Conservation (phyloP, 2,888 invertebrate species). For the Teleiodes luculella region DNA sequence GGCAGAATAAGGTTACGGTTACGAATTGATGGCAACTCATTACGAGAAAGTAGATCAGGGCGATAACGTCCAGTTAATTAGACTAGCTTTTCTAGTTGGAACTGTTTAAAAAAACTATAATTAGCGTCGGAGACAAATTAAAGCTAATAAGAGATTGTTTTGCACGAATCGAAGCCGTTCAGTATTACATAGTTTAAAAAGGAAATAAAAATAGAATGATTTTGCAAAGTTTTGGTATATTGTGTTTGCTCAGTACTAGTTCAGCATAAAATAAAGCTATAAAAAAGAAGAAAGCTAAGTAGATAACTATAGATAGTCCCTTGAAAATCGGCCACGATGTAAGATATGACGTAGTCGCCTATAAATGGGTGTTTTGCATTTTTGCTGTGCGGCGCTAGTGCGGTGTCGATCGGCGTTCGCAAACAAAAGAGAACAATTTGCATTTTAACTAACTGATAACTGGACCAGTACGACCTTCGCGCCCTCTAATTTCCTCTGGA, state of each 20-base stretch:
- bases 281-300: conserved; percentile 2
- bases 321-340: conserved; percentile 36
- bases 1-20: conserved; percentile 1
- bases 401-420: conserved; percentile 49
- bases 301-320: conserved; percentile 26
- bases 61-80: conserved; percentile 5
- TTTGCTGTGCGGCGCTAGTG: conserved; percentile 41
- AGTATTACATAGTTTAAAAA: no score
- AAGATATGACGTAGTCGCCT: conserved; percentile 46
- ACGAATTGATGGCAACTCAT: not conserved
- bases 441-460: conserved; percentile 74
- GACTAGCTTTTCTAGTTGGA: not conserved
- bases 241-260: not conserved
- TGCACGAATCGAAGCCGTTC: no score
- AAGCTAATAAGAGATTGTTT: not conserved
- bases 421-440: conserved; percentile 72
- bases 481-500: conserved; percentile 55
- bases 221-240: not conserved
- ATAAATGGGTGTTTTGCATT: conserved; percentile 67
- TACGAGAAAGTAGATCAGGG: not conserved
- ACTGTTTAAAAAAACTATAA: not conserved
- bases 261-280: conserved; percentile 13
- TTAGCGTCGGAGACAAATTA: not conserved
- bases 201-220: not conserved
- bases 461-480: conserved; percentile 47